Evolutionary conservation across 2,113 vertebrate species (phyloP), one percentile per base, ranked within the genome.

Genomic region (Tylochromis polylepis): DNA sequence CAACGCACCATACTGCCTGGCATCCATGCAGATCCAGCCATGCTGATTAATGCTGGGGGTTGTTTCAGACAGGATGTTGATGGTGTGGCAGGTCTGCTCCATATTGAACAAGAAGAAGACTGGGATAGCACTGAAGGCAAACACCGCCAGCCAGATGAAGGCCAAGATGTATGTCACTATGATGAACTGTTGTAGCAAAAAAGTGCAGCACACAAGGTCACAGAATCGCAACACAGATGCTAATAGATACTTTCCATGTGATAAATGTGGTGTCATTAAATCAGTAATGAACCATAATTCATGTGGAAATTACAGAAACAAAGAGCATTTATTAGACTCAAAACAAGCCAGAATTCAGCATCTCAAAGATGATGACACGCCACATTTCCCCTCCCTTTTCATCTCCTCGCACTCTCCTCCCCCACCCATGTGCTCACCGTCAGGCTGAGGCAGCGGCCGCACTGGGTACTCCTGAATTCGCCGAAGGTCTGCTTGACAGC

Each of bases 91-190:
- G 60, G 99, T 98, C 83, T 97, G 97, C 95, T 97, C 98, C 91
- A 98, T 99, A 95, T 98, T 99, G 96, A 98, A 99, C 94, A 98
- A 96, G 96, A 99, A 98, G 96, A 97, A 98, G 92, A 99, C 98
- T 0, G 99, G 99, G 88, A 99, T 96, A 1, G 97, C 97, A 0
- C 96, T 96, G 96, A 98, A 98, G 95, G 97, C 98, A 29, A 99
- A 98, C 65, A 99, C 97, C 59, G 96, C 94, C 82, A 99, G 96
- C 99, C 99, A 99, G 93, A 98, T 94, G 95, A 99, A 93, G 43
- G 97, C 97, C 94, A 99, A 95, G 93, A 97, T 95, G 16, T 97
- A 99, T n/a, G 99, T 99, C 93, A 98, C 97, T 81, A 98, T 97
- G 95, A 99, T 97, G 93, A 99, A 99, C 99, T 99, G 96, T 75